Base-by-base conservation (phyloP, 2,113 vertebrate species). In the Epinephelus moara region DNA sequence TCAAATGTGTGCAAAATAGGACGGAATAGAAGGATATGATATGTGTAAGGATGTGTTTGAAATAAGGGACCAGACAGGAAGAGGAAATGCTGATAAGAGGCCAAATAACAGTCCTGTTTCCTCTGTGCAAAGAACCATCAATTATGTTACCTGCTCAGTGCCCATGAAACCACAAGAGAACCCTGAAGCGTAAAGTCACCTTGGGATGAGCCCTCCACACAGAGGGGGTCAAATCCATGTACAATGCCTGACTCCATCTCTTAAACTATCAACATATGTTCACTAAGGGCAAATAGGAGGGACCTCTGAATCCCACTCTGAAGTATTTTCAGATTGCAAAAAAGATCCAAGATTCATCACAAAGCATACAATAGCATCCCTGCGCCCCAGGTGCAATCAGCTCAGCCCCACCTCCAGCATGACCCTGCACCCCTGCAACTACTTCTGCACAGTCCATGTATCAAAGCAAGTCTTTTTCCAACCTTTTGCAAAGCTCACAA, bases 351-450 rank as follows among this genome's bases (percentile, higher is more conserved):
- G 33, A 60, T 19, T 19, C 7, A n/a, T 21, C 42, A n/a, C 8
- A 12, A 56, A 25, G 21, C 17, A n/a, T 14, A 40, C 33, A 33
- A 53, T 25, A 17, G 45, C 23, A 60, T 70, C 71, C 30, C 52
- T 45, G 40, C 59, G 60, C 14, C 21, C 12, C 3, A 57, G 27
- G 18, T 33, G 21, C 27, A 37, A 61, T 25, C 47, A 30, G 52
- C 62, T 18, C 21, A 59, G 45, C 62, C 78, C 10, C 23, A 80
- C 57, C 75, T 84, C 78, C 72, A 62, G 63, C 49, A 53, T 18
- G 37, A 37, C 68, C 71, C 18, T 19, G 56, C 66, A 81, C 62
- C 57, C 66, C 77, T 50, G 40, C 50, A 70, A 49, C 49, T 57
- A 18, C 64, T 49, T 71, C 45, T 66, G 11, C 15, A 37, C 33